Evolutionary conservation across 1,140 invertebrate genomes (phyloP).

Genomic region (Drosophila nebulosa): DNA sequence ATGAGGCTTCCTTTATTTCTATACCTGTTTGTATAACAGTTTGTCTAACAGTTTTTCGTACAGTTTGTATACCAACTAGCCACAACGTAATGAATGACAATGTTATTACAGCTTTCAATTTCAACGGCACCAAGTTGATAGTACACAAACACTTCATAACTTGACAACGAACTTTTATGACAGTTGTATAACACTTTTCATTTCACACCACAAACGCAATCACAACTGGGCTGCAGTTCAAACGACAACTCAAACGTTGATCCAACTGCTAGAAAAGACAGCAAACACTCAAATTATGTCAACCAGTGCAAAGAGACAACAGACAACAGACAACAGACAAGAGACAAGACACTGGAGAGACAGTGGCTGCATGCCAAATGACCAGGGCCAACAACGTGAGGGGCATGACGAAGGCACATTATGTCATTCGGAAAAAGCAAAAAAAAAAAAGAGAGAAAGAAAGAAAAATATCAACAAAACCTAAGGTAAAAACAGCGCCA

Average conservation of each 20-base stretch:
- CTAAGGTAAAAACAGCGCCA: background rate
- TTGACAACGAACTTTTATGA: background rate
- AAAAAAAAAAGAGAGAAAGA: conserved; percentile 7
- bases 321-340: background rate
- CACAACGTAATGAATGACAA: background rate
- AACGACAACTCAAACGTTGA: background rate
- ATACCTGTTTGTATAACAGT: background rate
- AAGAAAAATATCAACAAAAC: conserved; percentile 3
- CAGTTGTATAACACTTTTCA: conserved; percentile 1
- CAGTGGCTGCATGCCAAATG: conserved; percentile 48
- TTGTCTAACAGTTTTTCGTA: background rate
- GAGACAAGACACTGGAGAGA: conserved; percentile 51
- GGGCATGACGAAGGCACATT: conserved; percentile 54
- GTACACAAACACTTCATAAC: background rate
- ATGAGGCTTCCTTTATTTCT: too few relatives aligned
- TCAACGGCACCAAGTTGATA: background rate
- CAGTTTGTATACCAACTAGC: background rate
- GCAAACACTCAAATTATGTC: conserved; percentile 12
- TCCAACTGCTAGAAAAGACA: background rate
- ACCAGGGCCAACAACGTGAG: conserved; percentile 58
- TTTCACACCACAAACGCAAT: background rate
- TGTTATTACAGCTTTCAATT: background rate
- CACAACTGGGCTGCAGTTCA: background rate
- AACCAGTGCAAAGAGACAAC: conserved; percentile 2
- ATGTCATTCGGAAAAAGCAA: conserved; percentile 57